These are phyloP conservation scores for Andrena flavipes DNA, from an alignment of 2,888 invertebrate species.

Conservation along the genomic window DNA sequence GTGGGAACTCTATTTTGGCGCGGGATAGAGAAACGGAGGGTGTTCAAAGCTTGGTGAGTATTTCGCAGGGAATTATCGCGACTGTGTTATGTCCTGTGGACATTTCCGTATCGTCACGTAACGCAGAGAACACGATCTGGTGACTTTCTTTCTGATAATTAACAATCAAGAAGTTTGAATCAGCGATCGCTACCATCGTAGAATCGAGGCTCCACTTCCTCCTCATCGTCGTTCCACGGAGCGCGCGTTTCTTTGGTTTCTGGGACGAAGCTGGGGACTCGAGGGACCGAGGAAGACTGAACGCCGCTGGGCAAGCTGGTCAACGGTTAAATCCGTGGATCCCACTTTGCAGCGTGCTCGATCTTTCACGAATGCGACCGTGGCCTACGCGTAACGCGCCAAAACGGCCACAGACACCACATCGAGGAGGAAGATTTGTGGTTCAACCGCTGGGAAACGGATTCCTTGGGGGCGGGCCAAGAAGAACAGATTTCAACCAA, in stretches of 20 bases:
- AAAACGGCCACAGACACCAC: slow-evolving; percentile 40
- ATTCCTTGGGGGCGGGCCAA: slow-evolving; percentile 60
- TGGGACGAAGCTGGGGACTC: not conserved
- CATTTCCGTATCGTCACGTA: slow-evolving; percentile 42
- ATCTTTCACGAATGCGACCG: slow-evolving; percentile 9
- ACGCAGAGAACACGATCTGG: not conserved
- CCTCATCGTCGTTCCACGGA: slow-evolving; percentile 50
- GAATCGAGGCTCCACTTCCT: slow-evolving; percentile 79
- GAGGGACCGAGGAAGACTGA: slow-evolving; percentile 57
- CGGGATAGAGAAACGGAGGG: not conserved
- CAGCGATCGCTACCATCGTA: slow-evolving; percentile 69
- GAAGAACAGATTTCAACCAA: not conserved
- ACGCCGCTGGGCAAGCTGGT: slow-evolving; percentile 22
- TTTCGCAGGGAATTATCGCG: slow-evolving; percentile 23
- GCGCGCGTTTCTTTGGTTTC: not conserved
- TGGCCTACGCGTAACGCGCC: slow-evolving; percentile 34
- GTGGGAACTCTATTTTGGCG: slow-evolving; percentile 13
- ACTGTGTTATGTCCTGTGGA: slow-evolving; percentile 35
- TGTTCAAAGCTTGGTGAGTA: not conserved
- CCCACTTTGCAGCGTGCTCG: slow-evolving; percentile 43
- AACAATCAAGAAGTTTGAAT: not conserved
- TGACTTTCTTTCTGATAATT: too few species aligned
- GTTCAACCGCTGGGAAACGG: slow-evolving; percentile 18
- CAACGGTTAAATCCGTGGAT: slow-evolving; percentile 63
- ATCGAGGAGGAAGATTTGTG: slow-evolving; percentile 43